Evolutionary conservation across 2,113 vertebrate genomes (phyloP).

Genomic region (Varanus komodoensis): DNA sequence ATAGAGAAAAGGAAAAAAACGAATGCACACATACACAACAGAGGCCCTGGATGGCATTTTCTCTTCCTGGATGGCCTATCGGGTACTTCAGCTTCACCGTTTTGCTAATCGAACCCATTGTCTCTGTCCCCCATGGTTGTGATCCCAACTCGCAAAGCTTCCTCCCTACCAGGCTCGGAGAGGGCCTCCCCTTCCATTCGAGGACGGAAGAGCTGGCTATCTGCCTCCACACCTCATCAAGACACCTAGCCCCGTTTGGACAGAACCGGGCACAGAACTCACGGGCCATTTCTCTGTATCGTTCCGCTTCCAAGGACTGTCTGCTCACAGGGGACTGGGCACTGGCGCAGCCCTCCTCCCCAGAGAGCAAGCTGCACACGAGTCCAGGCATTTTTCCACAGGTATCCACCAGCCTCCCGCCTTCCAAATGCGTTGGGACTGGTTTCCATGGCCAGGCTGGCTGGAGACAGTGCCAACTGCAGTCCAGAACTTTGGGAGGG

Average conservation of each 20-base stretch:
- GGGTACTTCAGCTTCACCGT: neutral
- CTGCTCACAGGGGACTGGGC: neutral
- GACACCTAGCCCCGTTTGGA: neutral
- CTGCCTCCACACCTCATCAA: neutral
- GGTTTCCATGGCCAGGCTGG: too few relatives aligned
- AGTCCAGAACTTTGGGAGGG: neutral
- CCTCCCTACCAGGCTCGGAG: neutral
- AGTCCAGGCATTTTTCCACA: neutral
- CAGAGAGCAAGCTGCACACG: neutral
- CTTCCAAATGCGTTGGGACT: too few relatives aligned
- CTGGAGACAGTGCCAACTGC: neutral
- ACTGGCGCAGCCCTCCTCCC: too few relatives aligned
- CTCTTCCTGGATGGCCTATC: neutral
- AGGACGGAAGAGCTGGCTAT: neutral
- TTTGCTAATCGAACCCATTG: neutral
- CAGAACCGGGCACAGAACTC: neutral
- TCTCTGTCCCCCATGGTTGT: neutral
- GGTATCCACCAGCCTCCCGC: neutral
- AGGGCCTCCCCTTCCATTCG: neutral
- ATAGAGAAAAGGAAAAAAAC: slow-evolving; percentile 15
- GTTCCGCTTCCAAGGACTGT: too few relatives aligned
- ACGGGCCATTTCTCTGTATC: neutral
- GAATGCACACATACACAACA: slow-evolving; percentile 10
- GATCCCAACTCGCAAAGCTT: neutral
- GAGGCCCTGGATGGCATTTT: slow-evolving; percentile 40